Evolutionary conservation across 1,140 invertebrate species (phyloP).

Genomic region (Spodoptera litura): DNA sequence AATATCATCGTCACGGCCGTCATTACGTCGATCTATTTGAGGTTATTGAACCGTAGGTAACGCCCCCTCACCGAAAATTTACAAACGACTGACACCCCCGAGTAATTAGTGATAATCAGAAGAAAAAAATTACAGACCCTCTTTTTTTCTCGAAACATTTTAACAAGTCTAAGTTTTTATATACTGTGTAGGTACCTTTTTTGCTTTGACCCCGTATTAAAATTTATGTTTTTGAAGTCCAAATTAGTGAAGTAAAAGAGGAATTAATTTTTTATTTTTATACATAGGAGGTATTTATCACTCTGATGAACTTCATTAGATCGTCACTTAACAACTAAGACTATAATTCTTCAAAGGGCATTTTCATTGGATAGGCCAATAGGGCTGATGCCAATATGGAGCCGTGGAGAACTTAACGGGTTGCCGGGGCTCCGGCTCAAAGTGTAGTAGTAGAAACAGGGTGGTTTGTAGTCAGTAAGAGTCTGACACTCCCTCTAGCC

Average conservation of each 20-base stretch:
- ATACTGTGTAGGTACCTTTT: constrained; percentile 28
- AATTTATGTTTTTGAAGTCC: constrained; percentile 8
- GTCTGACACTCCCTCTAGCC: too few relatives aligned
- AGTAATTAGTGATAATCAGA: constrained; percentile 69
- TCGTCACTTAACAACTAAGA: too few relatives aligned
- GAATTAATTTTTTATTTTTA: too few relatives aligned
- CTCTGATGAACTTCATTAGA: too few relatives aligned
- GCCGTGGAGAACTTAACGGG: too few relatives aligned
- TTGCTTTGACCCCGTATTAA: constrained; percentile 36
- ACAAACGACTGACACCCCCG: constrained; percentile 56
- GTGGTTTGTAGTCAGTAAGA: too few relatives aligned
- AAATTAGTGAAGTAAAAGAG: constrained; percentile 4
- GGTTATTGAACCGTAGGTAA: constrained; percentile 61
- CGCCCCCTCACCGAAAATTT: constrained; percentile 52
- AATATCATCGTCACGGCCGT: constrained; percentile 47
- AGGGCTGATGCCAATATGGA: too few relatives aligned
- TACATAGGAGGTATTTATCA: too few relatives aligned
- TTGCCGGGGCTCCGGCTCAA: too few relatives aligned
- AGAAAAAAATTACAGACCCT: constrained; percentile 52
- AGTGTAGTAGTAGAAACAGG: too few relatives aligned
- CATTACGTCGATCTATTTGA: constrained; percentile 56
- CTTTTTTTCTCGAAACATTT: constrained; percentile 36
- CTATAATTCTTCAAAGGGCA: too few relatives aligned
- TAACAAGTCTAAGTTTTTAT: constrained; percentile 49
- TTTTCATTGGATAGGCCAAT: too few relatives aligned